Conservation (phyloP, 2,888 invertebrate genomes). For the Ichneumoninae sp. region DNA sequence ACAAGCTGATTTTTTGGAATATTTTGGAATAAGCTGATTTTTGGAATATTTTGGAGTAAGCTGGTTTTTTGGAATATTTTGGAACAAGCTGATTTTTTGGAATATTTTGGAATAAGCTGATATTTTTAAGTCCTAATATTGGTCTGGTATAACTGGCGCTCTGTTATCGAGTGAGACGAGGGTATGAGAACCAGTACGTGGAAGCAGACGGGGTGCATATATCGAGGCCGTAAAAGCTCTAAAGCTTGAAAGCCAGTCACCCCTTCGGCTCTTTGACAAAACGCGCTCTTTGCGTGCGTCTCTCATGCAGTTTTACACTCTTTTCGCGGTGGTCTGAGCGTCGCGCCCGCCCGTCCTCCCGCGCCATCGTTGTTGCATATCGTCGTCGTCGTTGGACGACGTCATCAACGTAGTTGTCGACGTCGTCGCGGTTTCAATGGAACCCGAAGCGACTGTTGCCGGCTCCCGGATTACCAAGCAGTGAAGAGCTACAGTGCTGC, state of each 20-base stretch:
- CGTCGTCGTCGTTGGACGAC: constrained; percentile 28
- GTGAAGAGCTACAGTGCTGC: constrained; percentile 57
- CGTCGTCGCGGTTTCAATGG: constrained; percentile 58
- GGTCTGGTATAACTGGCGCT: constrained; percentile 5
- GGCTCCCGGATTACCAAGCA: constrained; percentile 53
- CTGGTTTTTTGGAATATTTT: not conserved
- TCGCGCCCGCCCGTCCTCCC: constrained; percentile 44
- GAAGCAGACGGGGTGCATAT: constrained; percentile 9
- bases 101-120: not conserved
- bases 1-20: not conserved
- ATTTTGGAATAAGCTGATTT: not conserved
- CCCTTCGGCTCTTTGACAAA: constrained; percentile 63
- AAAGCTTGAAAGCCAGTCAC: constrained; percentile 63
- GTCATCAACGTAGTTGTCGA: constrained; percentile 16
- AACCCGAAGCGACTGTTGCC: constrained; percentile 46
- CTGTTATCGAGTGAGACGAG: constrained; percentile 19
- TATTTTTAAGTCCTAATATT: not conserved
- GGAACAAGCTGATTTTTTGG: not conserved
- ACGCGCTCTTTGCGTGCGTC: constrained; percentile 50
- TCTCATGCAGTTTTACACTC: constrained; percentile 55
- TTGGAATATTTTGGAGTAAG: not conserved
- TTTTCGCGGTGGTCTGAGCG: constrained; percentile 46
- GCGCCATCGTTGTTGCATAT: constrained; percentile 37
- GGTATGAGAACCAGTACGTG: constrained; percentile 44
- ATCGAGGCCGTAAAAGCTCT: constrained; percentile 63